Conservation (phyloP, 1,140 invertebrate species). For the Sesamia nonagrioides region DNA sequence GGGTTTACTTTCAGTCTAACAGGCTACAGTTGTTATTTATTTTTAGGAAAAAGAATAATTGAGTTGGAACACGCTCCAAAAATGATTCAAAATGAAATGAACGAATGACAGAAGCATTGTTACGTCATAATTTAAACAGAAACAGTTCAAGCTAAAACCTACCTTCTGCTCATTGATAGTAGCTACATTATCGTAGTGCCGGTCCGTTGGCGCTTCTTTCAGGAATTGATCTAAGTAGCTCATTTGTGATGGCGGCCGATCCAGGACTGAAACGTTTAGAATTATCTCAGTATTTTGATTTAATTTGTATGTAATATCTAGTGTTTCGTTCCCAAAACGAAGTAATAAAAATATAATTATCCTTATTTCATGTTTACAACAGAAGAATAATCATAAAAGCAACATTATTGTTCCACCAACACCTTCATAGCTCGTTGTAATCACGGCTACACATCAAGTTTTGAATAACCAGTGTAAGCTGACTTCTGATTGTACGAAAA, state of each 20-base stretch:
- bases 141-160: conserved; percentile 47
- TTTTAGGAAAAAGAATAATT: no score
- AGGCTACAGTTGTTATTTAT: no score
- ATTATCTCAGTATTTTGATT: not conserved
- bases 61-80: conserved; percentile 28
- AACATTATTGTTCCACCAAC: not conserved
- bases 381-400: no score
- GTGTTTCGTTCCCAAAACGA: conserved; percentile 11
- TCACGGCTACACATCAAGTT: no score
- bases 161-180: conserved; percentile 83
- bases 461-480: no score
- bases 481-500: no score
- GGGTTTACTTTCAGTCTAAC: no score
- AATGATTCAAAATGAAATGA: not conserved
- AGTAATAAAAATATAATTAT: no score
- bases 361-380: no score
- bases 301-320: not conserved
- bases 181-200: conserved; percentile 82
- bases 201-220: conserved; percentile 89
- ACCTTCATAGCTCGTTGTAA: no score
- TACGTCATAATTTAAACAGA: conserved; percentile 1
- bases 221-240: conserved; percentile 96
- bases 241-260: conserved; percentile 95
- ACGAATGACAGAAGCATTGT: conserved; percentile 35
- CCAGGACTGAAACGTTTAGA: conserved; percentile 90